These are phyloP conservation scores for Alauda arvensis DNA, from an alignment of 2,797 vertebrate genomes.

Conservation along the genomic window DNA sequence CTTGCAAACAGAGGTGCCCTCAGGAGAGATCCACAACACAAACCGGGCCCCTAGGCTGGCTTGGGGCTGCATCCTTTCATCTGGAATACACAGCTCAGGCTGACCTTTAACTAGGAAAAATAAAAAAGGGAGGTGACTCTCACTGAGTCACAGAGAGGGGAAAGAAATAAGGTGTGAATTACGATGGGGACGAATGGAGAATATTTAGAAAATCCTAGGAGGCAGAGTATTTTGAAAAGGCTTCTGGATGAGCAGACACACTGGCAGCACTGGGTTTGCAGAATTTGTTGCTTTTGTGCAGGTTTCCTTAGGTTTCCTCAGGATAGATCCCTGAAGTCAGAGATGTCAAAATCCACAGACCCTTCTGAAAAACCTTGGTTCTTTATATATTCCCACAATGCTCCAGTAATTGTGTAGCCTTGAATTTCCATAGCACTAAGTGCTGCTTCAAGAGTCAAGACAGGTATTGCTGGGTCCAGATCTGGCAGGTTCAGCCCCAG, in stretches of 20 bases:
- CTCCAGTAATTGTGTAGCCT: background rate
- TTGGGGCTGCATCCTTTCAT: constrained; percentile 54
- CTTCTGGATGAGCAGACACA: background rate
- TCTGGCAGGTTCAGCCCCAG: background rate
- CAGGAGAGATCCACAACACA: constrained; percentile 36
- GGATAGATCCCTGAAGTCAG: background rate
- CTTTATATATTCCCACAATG: background rate
- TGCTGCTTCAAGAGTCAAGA: background rate
- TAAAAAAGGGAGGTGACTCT: constrained; percentile 27
- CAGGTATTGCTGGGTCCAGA: background rate
- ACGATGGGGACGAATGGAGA: background rate
- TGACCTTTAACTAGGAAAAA: constrained; percentile 53
- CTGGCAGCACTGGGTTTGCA: background rate
- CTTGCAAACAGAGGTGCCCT: constrained; percentile 38
- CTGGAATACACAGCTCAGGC: constrained; percentile 8
- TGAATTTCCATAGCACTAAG: background rate
- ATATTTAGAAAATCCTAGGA: constrained; percentile 30
- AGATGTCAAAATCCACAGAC: background rate
- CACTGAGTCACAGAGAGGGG: constrained; percentile 7
- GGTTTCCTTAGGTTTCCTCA: background rate
- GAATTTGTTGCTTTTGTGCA: background rate
- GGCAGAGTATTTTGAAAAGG: background rate
- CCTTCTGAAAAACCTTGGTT: background rate
- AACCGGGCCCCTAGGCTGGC: constrained; percentile 49
- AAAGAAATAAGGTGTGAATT: constrained; percentile 30